Base-by-base conservation (phyloP, 2,888 invertebrate species). In the Hecatera dysodea region DNA sequence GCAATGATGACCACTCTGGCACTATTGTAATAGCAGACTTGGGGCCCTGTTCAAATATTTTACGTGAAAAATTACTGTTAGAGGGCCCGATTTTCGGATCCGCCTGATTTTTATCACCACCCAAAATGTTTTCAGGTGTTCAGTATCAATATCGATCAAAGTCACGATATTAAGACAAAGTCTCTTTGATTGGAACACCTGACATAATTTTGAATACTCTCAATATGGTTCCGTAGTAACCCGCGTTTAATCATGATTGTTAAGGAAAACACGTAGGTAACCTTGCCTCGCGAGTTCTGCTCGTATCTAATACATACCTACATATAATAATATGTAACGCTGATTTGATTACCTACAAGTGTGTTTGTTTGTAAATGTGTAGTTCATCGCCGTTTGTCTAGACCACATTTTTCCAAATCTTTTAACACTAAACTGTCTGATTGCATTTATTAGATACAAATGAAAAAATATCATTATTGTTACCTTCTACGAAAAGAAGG, bases 231-330 rank as follows among this genome's bases (percentile, higher is more conserved):
- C 19, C 29, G n/a, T 66, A 42, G 66, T 39, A 78, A 69, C 44
- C 27, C 17, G 42, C 63, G 19, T 33, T 65, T 12, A 69, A 17
- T 67, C 64, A 67, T 17, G 42, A 57, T 52, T 60, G 29, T 70
- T 75, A 50, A 81, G 83, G 84, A 86, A 85, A 85, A 86, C 63
- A 63, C 46, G 29, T 22, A 39, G 22, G 42, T 74, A 78, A 81
- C 86, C 84, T 87, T 85, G 84, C 17, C 50, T 50, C 24, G 52
- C 59, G 22, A 73, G 63, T 80, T 83, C 79, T 75, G 82, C 50
- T 39, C 60, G 44, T 55, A 62, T 71, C 59, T 60, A 19, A 65
- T 61, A n/a, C n/a, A n/a, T n/a, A n/a, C n/a, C n/a, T n/a, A n/a
- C n/a, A n/a, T n/a, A 12, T 19, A n/a, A 17, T 57, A 50, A 72